Conservation (phyloP, 2,888 invertebrate genomes). For the Hydrotaea diabolus region DNA sequence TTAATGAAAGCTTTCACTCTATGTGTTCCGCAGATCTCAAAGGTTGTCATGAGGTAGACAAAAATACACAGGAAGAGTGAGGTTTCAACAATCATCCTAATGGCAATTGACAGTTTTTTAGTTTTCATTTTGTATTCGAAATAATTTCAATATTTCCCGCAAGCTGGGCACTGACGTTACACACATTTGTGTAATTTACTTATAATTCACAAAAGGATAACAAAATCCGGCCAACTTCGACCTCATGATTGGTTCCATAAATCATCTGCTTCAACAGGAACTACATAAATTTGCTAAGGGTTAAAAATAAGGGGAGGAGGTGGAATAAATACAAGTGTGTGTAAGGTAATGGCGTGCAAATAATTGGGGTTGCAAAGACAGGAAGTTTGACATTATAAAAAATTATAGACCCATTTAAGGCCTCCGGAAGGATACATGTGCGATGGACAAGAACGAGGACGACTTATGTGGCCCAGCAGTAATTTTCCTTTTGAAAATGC, state of each 20-base stretch:
- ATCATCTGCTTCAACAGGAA: conserved; percentile 19
- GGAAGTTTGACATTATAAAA: conserved; percentile 12
- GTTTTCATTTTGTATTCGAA: not conserved
- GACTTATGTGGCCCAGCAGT: not conserved
- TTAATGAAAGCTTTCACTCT: too few relatives aligned
- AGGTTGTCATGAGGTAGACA: too few relatives aligned
- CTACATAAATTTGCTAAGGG: not conserved
- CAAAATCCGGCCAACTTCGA: not conserved
- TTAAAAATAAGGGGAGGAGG: not conserved
- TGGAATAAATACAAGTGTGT: too few relatives aligned
- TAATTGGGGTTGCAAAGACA: conserved; percentile 11
- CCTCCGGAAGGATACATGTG: not conserved
- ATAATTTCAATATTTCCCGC: not conserved
- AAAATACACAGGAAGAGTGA: too few relatives aligned
- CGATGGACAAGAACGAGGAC: too few relatives aligned
- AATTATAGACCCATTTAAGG: conserved; percentile 24
- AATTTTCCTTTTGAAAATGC: not conserved
- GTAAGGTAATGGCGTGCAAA: not conserved
- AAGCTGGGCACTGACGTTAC: not conserved
- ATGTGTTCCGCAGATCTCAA: too few relatives aligned
- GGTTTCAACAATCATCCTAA: too few relatives aligned
- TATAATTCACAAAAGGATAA: conserved; percentile 17
- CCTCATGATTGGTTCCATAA: conserved; percentile 21
- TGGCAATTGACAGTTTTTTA: too few relatives aligned
- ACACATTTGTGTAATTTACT: not conserved